Percentiles rank a stretch among this genome's conserved stretches.
Evolutionary conservation across 2,113 vertebrate species (phyloP).

Genomic region (Corapipo altera): DNA sequence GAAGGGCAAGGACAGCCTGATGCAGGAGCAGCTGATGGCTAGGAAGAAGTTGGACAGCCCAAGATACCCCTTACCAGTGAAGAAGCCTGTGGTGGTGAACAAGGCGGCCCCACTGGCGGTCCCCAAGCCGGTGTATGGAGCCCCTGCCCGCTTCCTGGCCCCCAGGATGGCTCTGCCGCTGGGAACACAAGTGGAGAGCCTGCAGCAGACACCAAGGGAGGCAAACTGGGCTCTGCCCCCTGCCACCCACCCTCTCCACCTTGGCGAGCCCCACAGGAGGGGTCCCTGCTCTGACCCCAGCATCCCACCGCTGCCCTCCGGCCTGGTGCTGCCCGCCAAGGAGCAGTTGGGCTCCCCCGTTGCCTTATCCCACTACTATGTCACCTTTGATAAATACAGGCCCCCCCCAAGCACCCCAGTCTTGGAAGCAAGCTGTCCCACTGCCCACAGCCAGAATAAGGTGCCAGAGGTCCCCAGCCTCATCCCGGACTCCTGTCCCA

Average conservation of each 20-base stretch:
- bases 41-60: slow-evolving; percentile 68
- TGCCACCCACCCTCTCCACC: neutral
- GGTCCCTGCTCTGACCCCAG: slow-evolving; percentile 44
- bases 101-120: slow-evolving; percentile 71
- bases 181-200: slow-evolving; percentile 54
- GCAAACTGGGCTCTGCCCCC: slow-evolving; percentile 68
- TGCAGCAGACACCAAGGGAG: slow-evolving; percentile 64
- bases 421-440: slow-evolving; percentile 65
- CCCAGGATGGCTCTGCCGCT: slow-evolving; percentile 61
- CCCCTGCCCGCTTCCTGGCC: slow-evolving; percentile 74
- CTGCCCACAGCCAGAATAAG: slow-evolving; percentile 45
- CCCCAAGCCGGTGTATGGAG: slow-evolving; percentile 86
- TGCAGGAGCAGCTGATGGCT: slow-evolving; percentile 24
- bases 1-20: slow-evolving; percentile 42
- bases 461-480: neutral
- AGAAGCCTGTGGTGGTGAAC: slow-evolving; percentile 1
- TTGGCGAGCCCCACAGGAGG: neutral
- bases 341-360: neutral
- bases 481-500: slow-evolving; percentile 69
- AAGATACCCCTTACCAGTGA: slow-evolving; percentile 44
- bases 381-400: slow-evolving; percentile 51
- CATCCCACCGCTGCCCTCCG: slow-evolving; percentile 45
- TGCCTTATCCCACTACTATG: neutral
- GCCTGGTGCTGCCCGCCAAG: slow-evolving; percentile 38
- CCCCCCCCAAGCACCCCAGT: neutral